Evolutionary conservation across 1,140 invertebrate genomes (phyloP), one percentile per base, ranked within the genome.

Genomic region (Centruroides vittatus): DNA sequence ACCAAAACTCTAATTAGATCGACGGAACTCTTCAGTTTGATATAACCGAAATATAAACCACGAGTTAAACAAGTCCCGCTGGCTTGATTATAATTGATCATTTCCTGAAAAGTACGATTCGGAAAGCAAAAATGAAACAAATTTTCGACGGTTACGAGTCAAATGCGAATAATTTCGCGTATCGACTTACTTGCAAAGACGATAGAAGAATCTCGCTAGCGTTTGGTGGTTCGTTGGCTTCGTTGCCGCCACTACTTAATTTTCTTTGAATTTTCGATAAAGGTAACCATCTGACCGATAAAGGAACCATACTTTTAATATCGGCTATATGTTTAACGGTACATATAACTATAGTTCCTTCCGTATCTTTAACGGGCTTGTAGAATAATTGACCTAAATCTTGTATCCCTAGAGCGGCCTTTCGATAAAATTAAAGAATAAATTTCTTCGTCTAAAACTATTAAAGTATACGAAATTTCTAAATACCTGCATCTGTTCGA

Each of bases 1-100:
- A 96, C 93, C 3, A 97, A 82, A n/a, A 98, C 84, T 69, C 92
- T 84, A 47, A 98, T 88, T 4, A 89, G 81, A 73, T 98, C 93
- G 56, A 97, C 88, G 6, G 91, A 93, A 67, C 88, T 94, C 69
- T 93, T 89, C 78, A 97, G 84, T 72, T 98, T 96, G 52, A 98
- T 76, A 74, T 96, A 98, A 23, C 92, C 90, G 61, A 98, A 76
- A 74, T 98, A 98, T 6, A 98, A 77, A 0, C 95, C 94, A 56
- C 84, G 83, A 0, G 81, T 79, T 23, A 98, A 72, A 64, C 85
- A 84, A 51, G 88, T 83, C 61, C 83, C 80, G 60, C 88, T 92
- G 34, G 84, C 84, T 79, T 94, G 89, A 70, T 94, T 86, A 73
- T 94, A 97, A 41, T 85, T 81, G 60, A 97, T 88, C 78, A 95